Evolutionary conservation across 2,113 vertebrate genomes (phyloP).

Genomic region (Thomomys bottae): DNA sequence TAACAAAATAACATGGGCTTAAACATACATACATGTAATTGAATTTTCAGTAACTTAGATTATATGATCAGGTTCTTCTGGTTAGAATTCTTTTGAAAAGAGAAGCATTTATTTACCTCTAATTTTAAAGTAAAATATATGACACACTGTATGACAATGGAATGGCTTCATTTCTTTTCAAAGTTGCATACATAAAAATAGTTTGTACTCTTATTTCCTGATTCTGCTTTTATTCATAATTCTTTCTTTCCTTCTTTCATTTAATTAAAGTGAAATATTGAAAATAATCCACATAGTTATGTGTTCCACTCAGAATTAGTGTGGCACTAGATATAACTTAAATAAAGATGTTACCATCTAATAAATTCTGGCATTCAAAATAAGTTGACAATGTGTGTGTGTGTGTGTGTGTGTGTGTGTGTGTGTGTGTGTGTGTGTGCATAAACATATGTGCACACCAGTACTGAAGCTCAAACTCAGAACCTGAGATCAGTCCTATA

Average conservation of each 20-base stretch:
- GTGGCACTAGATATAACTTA: background rate
- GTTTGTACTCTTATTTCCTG: background rate
- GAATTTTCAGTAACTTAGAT: background rate
- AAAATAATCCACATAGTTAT: background rate
- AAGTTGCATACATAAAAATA: background rate
- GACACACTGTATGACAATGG: background rate
- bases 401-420: no score
- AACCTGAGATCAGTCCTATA: no score
- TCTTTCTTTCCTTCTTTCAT: background rate
- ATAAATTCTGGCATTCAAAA: background rate
- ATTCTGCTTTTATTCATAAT: background rate
- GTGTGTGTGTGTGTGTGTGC: no score
- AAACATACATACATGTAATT: background rate
- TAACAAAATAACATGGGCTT: background rate
- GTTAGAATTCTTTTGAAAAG: background rate
- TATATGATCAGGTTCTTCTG: background rate
- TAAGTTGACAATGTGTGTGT: no score
- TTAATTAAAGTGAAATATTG: background rate
- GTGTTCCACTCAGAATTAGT: slow-evolving; percentile 14
- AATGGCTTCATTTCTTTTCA: background rate
- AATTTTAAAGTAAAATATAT: background rate
- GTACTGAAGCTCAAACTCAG: background rate
- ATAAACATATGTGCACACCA: no score
- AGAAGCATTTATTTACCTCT: background rate
- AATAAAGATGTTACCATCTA: background rate